Evolutionary conservation across 2,888 invertebrate genomes (phyloP).

Genomic region (Tridacna crocea): DNA sequence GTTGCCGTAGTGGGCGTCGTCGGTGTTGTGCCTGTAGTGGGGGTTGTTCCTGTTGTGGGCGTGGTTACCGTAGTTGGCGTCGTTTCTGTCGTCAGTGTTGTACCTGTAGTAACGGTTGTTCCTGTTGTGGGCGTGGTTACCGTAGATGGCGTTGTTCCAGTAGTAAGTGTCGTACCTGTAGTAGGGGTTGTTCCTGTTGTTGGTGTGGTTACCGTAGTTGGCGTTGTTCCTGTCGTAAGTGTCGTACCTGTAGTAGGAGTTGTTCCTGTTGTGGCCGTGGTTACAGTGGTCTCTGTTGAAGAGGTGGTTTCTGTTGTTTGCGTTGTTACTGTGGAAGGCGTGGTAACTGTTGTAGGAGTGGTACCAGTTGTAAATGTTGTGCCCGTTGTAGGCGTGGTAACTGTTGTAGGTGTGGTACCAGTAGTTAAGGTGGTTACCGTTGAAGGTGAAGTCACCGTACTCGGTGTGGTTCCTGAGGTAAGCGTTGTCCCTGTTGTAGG

Average conservation of each 20-base stretch:
- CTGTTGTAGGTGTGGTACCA: not conserved
- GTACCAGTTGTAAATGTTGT: not conserved
- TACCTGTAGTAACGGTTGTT: not conserved
- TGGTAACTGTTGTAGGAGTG: not conserved
- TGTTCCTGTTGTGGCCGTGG: not conserved
- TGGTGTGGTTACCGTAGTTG: not conserved
- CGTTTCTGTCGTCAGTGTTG: not conserved
- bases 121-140: not conserved
- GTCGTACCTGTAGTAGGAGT: not conserved
- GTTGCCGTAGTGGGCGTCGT: not conserved
- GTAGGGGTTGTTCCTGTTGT: not conserved
- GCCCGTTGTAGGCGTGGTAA: not conserved
- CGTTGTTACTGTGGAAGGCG: not conserved
- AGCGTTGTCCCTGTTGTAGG: not conserved
- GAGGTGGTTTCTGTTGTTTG: not conserved
- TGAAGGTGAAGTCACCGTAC: not conserved
- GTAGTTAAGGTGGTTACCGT: conserved; percentile 1
- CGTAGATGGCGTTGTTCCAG: not conserved
- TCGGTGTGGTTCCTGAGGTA: not conserved
- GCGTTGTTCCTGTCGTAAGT: not conserved
- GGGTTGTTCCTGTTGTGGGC: not conserved
- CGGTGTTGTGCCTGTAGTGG: not conserved
- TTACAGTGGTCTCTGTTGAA: not conserved
- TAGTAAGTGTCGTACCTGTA: not conserved
- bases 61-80: not conserved